Conservation (phyloP, 1,140 invertebrate species). For the Gryon sp. region DNA sequence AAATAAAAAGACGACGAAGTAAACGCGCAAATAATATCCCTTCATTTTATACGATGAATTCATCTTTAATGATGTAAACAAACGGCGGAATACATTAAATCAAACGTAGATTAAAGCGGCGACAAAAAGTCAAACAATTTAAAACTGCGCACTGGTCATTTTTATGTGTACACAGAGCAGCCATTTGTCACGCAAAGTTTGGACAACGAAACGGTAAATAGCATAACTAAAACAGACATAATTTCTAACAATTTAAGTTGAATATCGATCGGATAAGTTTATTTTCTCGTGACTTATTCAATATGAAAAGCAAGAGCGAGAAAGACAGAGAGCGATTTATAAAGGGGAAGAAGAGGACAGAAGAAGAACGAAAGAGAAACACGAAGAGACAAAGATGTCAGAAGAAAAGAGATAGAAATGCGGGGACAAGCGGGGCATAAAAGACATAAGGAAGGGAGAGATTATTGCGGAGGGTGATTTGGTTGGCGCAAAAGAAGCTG, state of each 20-base stretch:
- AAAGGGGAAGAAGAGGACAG: slow-evolving; percentile 1
- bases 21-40: slow-evolving; percentile 4
- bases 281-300: slow-evolving; percentile 59
- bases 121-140: slow-evolving; percentile 26
- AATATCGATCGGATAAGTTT: slow-evolving; percentile 58
- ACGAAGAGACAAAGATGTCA: not conserved
- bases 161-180: too few relatives aligned
- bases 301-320: slow-evolving; percentile 55
- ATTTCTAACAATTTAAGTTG: slow-evolving; percentile 25
- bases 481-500: slow-evolving; percentile 56
- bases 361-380: not conserved
- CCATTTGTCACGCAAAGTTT: slow-evolving; percentile 16
- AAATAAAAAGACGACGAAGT: not conserved
- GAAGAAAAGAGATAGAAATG: too few relatives aligned
- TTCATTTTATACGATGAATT: slow-evolving; percentile 1
- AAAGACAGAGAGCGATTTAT: slow-evolving; percentile 11
- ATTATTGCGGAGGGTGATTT: slow-evolving; percentile 41
- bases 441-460: slow-evolving; percentile 1
- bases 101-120: slow-evolving; percentile 16
- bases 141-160: slow-evolving; percentile 12
- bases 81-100: slow-evolving; percentile 32
- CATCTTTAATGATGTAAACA: slow-evolving; percentile 29
- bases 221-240: slow-evolving; percentile 11
- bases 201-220: slow-evolving; percentile 11
- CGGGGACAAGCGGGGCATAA: too few relatives aligned